Conservation (phyloP, 2,888 invertebrate genomes). For the Agrypnus murinus region DNA sequence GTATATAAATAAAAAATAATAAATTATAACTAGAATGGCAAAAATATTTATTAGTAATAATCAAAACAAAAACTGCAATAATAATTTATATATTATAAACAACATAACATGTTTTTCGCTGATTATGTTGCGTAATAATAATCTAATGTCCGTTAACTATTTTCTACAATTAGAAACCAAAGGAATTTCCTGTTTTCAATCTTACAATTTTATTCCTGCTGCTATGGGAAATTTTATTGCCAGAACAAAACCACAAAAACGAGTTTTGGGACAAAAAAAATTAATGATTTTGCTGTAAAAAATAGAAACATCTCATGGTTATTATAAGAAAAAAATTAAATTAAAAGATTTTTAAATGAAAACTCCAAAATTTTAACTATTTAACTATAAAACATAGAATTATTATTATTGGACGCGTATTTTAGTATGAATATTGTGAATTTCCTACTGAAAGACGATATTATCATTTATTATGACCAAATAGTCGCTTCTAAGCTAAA, state of each 20-base stretch:
- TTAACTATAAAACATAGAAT: too few species aligned
- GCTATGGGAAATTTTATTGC: neutral
- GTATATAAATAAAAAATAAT: constrained; percentile 3
- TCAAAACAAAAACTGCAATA: constrained; percentile 13
- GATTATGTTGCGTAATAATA: constrained; percentile 2
- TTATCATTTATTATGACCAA: too few species aligned
- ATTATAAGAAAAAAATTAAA: too few species aligned
- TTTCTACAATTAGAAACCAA: constrained; percentile 6
- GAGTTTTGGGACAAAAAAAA: neutral
- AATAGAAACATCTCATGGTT: too few species aligned
- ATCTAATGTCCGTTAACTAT: constrained; percentile 3
- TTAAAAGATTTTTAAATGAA: too few species aligned
- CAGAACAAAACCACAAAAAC: neutral
- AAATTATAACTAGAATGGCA: neutral
- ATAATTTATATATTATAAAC: too few species aligned
- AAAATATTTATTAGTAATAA: too few species aligned
- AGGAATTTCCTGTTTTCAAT: constrained; percentile 11
- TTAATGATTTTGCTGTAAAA: neutral
- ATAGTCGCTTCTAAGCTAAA: too few species aligned
- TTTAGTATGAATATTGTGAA: too few species aligned
- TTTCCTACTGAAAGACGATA: too few species aligned
- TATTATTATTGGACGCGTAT: too few species aligned
- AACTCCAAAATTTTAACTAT: too few species aligned
- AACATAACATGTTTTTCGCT: constrained; percentile 19
- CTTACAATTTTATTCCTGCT: neutral